phyloP scores from a whole-genome alignment of 2,888 invertebrate species.

The Ophion obscuratus region DNA sequence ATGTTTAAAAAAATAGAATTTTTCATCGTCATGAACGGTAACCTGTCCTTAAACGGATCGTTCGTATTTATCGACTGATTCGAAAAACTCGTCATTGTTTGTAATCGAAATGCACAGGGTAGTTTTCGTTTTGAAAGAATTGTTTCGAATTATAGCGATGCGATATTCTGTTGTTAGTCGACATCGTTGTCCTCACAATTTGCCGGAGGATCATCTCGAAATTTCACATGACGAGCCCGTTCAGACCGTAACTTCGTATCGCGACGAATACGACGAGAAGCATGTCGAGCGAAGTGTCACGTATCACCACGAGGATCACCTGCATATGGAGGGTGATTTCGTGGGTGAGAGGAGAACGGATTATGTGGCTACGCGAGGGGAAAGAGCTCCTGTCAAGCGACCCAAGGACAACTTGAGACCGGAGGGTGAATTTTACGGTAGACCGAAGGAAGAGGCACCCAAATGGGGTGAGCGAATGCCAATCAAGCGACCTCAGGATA shows the following conservation, averaged over 20 bases:
- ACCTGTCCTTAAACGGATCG: no score
- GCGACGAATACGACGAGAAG: slow-evolving; percentile 88
- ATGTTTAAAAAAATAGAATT: no score
- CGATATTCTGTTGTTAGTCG: slow-evolving; percentile 86
- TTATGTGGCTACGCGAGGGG: slow-evolving; percentile 84
- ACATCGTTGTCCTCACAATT: slow-evolving; percentile 92
- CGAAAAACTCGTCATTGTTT: no score
- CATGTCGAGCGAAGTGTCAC: slow-evolving; percentile 87
- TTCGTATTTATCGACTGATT: no score
- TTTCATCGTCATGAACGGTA: no score
- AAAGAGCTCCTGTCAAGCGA: slow-evolving; percentile 81
- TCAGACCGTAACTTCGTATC: slow-evolving; percentile 86
- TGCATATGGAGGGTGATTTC: slow-evolving; percentile 89
- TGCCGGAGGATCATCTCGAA: slow-evolving; percentile 80
- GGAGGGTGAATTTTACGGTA: slow-evolving; percentile 83
- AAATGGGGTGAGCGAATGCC: slow-evolving; percentile 82
- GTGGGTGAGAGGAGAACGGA: slow-evolving; percentile 85
- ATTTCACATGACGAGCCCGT: slow-evolving; percentile 77
- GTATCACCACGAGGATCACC: slow-evolving; percentile 89
- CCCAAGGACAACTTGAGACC: slow-evolving; percentile 84
- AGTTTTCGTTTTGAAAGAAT: background rate
- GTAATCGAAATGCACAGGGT: background rate
- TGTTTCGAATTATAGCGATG: background rate
- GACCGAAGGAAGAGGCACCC: slow-evolving; percentile 85
- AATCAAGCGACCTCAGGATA: slow-evolving; percentile 83